Evolutionary conservation across 2,113 vertebrate genomes (phyloP), one percentile per base, ranked within the genome.

Genomic region (Phainopepla nitens): DNA sequence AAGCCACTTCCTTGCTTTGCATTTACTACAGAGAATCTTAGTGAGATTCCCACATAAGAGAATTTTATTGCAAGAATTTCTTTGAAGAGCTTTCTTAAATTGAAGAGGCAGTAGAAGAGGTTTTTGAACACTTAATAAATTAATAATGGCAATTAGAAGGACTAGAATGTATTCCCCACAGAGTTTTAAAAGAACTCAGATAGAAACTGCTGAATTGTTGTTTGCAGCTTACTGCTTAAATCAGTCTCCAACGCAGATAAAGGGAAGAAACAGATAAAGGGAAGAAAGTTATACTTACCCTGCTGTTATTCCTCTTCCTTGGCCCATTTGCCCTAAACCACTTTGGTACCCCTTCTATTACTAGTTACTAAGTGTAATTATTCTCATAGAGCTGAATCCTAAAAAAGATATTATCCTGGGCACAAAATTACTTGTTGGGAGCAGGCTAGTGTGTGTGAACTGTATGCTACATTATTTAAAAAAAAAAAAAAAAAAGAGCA

Each of bases 101-200:
- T 73, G 51, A 89, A 89, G 10, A 94, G 16, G 28, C n/a, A 70
- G n/a, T 57, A 84, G 39, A 87, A 81, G 14, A 89, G 35, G 33
- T 45, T 89, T 93, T 78, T 22, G 47, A 94, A 71, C 23, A 78
- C 15, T 27, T 77, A 87, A 75, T 89, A 78, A 93, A 91, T 71
- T 94, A 84, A 47, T 91, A 82, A 83, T 44, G 90, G 29, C 81
- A 91, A 89, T 87, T 84, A 94, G n/a, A 53, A 96, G 45, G 69
- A 33, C 29, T 54, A 61, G 60, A 60, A 31, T 58, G 42, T 81
- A 77, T 89, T 93, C 87, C 36, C 47, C 31, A 75, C 11, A 58
- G 60, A 58, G 14, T 77, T 87, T 91, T 83, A 54, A 86, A 92
- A 80, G 45, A 94, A 17, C 23, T 73, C 10, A 39, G 45, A 56